These are phyloP conservation scores for Acrocyrtus sp. DNA, from an alignment of 2,888 invertebrate species.

Conservation along the genomic window DNA sequence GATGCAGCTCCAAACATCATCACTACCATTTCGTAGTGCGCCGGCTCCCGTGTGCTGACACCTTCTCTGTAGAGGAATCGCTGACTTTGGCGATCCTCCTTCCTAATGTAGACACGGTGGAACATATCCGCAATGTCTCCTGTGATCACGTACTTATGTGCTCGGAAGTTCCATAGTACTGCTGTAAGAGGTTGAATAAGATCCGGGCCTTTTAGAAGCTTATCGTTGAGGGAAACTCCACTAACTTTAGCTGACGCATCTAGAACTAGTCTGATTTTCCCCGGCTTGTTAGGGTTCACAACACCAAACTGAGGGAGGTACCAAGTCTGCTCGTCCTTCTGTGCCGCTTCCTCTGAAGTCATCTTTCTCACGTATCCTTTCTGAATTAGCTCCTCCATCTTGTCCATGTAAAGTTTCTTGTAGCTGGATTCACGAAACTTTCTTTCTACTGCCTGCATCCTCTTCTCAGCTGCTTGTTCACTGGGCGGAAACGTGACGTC, in stretches of 20 bases:
- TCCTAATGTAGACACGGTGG: not conserved
- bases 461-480: too few species aligned
- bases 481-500: conserved; percentile 25
- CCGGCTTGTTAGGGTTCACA: conserved; percentile 33
- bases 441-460: conserved; percentile 22
- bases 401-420: conserved; percentile 15
- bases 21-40: conserved; percentile 14
- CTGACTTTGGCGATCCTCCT: conserved; percentile 17
- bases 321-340: not conserved
- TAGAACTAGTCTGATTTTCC: conserved; percentile 27
- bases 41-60: not conserved
- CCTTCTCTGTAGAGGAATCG: conserved; percentile 26
- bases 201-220: conserved; percentile 23
- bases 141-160: conserved; percentile 14
- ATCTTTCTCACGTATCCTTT: conserved; percentile 48
- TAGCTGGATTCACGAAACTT: conserved; percentile 23
- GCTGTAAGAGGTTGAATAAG: not conserved
- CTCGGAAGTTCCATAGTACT: conserved; percentile 18
- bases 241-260: conserved; percentile 3
- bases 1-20: conserved; percentile 44
- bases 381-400: conserved; percentile 39
- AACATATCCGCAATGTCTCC: conserved; percentile 48
- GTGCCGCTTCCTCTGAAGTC: conserved; percentile 3
- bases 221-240: conserved; percentile 3
- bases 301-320: conserved; percentile 52